Percentiles rank a stretch among this genome's conserved stretches.
Conservation (phyloP, 2,797 vertebrate species). For the Micromesistius poutassou region DNA sequence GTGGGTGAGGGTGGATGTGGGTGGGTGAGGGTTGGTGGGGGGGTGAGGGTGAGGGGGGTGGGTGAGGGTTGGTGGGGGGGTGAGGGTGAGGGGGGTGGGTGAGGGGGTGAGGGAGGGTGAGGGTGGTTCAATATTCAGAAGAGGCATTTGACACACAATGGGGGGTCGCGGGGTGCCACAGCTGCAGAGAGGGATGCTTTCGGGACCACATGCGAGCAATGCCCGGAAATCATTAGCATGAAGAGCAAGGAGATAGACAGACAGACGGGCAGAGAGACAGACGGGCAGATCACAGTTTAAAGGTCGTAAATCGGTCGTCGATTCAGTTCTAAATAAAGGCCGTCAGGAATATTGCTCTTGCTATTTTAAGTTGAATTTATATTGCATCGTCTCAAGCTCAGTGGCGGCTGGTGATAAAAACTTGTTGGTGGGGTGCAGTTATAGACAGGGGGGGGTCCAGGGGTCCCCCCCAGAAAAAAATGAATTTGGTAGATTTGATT, state of each 20-base stretch:
- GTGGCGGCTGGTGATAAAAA: no score
- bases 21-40: constrained; percentile 13
- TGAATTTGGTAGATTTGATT: no score
- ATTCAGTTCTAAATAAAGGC: not conserved
- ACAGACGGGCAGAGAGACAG: not conserved
- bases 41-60: constrained; percentile 7
- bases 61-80: constrained; percentile 60
- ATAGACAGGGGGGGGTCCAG: no score
- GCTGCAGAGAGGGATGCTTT: no score
- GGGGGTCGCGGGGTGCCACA: constrained; percentile 38
- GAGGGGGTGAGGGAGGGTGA: constrained; percentile 19
- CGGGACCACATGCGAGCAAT: constrained; percentile 53
- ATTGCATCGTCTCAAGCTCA: not conserved
- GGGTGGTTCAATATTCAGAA: constrained; percentile 71
- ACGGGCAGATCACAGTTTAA: not conserved
- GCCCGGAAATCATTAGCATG: constrained; percentile 56
- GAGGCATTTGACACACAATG: constrained; percentile 67
- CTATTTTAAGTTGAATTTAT: not conserved
- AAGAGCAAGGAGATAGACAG: constrained; percentile 22
- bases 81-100: not conserved
- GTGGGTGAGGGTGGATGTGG: constrained; percentile 21
- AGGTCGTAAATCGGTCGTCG: not conserved
- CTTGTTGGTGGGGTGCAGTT: no score
- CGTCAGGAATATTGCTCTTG: not conserved
- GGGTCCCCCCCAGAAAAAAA: no score